These are phyloP conservation scores for Acleris emargana DNA, from an alignment of 2,888 invertebrate genomes.

Conservation along the genomic window DNA sequence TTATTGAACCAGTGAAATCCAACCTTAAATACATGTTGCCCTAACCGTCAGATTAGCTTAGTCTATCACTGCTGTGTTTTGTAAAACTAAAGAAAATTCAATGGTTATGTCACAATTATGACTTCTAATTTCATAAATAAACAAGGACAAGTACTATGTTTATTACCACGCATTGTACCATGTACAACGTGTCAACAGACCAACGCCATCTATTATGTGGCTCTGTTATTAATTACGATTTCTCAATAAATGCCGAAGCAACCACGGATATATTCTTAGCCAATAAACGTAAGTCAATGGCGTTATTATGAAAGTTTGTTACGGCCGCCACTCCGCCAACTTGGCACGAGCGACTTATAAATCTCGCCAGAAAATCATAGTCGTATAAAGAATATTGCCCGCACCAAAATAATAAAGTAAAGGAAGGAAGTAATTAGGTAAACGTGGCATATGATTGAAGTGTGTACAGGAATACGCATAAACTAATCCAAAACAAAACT, in stretches of 20 bases:
- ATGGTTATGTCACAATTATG: no score
- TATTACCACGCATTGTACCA: no score
- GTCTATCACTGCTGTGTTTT: no score
- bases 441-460: background rate
- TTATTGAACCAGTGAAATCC: no score
- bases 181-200: no score
- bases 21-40: no score
- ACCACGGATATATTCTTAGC: slow-evolving; percentile 42
- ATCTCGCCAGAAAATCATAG: slow-evolving; percentile 52
- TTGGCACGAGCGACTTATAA: slow-evolving; percentile 53
- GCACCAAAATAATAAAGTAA: no score
- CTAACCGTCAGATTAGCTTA: no score
- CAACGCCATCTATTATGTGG: no score
- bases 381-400: slow-evolving; percentile 42
- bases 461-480: background rate
- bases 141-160: no score
- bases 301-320: slow-evolving; percentile 57
- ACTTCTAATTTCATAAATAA: no score
- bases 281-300: slow-evolving; percentile 26
- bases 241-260: background rate
- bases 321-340: slow-evolving; percentile 41
- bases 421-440: background rate
- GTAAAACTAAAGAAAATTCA: no score
- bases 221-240: background rate
- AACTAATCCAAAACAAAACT: slow-evolving; percentile 2